Base-by-base conservation (phyloP, 2,888 invertebrate species). In the Mimas tiliae region DNA sequence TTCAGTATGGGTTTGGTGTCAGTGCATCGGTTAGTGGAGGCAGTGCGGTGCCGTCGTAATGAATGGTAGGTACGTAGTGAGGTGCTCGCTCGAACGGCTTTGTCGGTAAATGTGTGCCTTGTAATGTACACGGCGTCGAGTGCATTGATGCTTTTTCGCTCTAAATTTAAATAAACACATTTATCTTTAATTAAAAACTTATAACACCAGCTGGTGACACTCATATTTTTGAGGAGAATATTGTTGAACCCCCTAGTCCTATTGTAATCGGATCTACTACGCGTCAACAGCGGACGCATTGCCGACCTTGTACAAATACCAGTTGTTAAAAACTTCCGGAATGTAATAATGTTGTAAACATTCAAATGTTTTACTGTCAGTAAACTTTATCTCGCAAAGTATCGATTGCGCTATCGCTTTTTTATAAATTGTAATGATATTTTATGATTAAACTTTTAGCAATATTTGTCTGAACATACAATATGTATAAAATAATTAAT, bases 61-160 rank as follows among this genome's bases (percentile, higher is more conserved):
- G 91, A 93, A 91, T 91, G 93, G 87, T 78, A 68, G 92, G 87
- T 71, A 71, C 75, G 84, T 86, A 88, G 90, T 87, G 87, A 86
- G 89, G 89, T 87, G 87, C 87, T 81, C 81, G 83, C 84, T 85
- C 85, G 85, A 86, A 78, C 87, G 83, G 87, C 91, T 89, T 88
- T 88, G 90, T 86, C 90, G 88, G 91, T 87, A 90, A 90, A 88
- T 88, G 90, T 90, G 86, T 87, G 87, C 82, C 88, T 89, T 87
- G 83, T 81, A 84, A 78, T 81, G 80, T 87, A 86, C 85, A 74
- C 82, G 84, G 89, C 79, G 76, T 76, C 72, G 77, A 70, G 70
- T 68, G 72, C 66, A 74, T 86, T 87, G 90, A 87, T 90, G 83
- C 86, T 88, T 90, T 81, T 73, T 67, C 6, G 45, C 7, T 72